phyloP scores from a whole-genome alignment of 1,140 invertebrate genomes.

The Vollenhovia emeryi region DNA sequence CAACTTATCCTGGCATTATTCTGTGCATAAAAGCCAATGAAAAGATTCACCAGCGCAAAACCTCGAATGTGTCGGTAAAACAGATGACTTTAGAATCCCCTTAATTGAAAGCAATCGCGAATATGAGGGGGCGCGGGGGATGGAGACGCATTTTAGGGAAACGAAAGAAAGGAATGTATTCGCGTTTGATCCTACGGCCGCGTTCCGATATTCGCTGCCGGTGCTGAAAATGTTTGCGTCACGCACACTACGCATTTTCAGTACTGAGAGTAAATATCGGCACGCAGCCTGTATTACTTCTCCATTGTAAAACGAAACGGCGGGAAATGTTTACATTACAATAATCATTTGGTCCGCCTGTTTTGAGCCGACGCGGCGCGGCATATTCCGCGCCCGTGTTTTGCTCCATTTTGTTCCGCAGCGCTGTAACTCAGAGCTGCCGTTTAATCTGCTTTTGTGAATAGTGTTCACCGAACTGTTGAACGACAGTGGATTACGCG shows the following conservation, averaged over 20 bases:
- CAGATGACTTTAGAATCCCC: too few relatives aligned
- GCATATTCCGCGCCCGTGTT: background rate
- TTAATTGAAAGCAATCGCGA: background rate
- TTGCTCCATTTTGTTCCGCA: conserved; percentile 15
- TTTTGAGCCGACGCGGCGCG: background rate
- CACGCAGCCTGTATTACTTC: background rate
- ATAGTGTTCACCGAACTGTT: conserved; percentile 33
- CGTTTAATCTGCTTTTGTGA: conserved; percentile 37
- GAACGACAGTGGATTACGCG: conserved; percentile 19
- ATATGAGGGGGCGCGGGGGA: background rate
- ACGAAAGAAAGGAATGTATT: background rate
- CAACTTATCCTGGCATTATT: too few relatives aligned
- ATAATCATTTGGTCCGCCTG: conserved; percentile 17
- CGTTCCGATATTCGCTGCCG: too few relatives aligned
- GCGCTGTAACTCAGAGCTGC: background rate
- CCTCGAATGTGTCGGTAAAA: too few relatives aligned
- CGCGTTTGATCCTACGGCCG: too few relatives aligned
- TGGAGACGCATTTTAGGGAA: background rate
- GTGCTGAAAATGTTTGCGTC: too few relatives aligned
- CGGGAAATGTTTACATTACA: background rate
- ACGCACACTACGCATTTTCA: too few relatives aligned
- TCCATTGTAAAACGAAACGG: background rate
- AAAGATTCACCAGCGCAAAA: too few relatives aligned
- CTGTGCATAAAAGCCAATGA: too few relatives aligned
- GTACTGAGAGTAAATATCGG: too few relatives aligned